Evolutionary conservation across 1,140 invertebrate genomes (phyloP).

Genomic region (Drosophila sproati): DNA sequence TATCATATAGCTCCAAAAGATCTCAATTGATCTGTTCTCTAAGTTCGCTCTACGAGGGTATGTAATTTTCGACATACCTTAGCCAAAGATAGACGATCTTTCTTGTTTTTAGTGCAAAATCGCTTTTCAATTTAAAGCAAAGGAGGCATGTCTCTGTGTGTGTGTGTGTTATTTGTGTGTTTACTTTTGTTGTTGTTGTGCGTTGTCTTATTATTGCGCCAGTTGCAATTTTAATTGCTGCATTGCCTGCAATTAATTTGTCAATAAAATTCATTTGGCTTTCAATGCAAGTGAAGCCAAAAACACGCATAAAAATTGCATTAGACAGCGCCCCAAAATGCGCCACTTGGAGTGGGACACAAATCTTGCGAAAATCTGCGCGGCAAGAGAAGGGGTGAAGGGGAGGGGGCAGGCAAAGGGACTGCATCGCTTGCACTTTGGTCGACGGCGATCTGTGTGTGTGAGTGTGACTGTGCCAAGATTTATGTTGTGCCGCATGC

Average conservation of each 20-base stretch:
- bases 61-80: too few species aligned
- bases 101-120: slow-evolving; percentile 9
- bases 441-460: slow-evolving; percentile 22
- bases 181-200: slow-evolving; percentile 37
- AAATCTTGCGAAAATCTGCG: neutral
- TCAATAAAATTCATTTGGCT: slow-evolving; percentile 82
- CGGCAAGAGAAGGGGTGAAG: neutral
- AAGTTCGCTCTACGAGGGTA: too few species aligned
- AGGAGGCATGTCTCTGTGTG: neutral
- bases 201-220: slow-evolving; percentile 25
- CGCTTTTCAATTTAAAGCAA: slow-evolving; percentile 5
- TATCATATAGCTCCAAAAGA: too few species aligned
- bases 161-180: slow-evolving; percentile 2
- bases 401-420: slow-evolving; percentile 18
- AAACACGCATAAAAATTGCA: slow-evolving; percentile 40
- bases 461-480: slow-evolving; percentile 45
- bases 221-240: slow-evolving; percentile 77
- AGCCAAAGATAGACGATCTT: neutral
- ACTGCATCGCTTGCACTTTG: slow-evolving; percentile 46
- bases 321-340: slow-evolving; percentile 13
- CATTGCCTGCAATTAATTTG: slow-evolving; percentile 81
- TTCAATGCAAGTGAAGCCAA: slow-evolving; percentile 59
- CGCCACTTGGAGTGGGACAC: neutral
- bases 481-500: slow-evolving; percentile 74
- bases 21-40: too few species aligned